Evolutionary conservation across 1,140 invertebrate genomes (phyloP).

Genomic region (Papilio glaucus): DNA sequence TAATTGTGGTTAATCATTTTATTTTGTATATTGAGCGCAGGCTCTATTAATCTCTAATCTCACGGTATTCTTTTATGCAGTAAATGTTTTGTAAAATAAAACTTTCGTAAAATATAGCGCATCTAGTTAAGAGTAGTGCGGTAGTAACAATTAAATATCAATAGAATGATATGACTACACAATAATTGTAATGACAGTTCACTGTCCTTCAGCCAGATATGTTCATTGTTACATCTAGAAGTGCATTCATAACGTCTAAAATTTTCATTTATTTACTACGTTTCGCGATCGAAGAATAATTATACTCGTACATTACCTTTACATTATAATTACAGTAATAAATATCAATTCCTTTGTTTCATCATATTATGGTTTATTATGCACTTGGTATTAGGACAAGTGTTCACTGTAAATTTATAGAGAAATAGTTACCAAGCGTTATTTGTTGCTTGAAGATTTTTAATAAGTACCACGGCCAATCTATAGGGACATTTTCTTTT

Average conservation of each 20-base stretch:
- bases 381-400: not conserved
- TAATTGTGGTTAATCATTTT: not conserved
- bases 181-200: slow-evolving; percentile 29
- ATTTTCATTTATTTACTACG: slow-evolving; percentile 15
- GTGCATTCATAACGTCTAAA: slow-evolving; percentile 20
- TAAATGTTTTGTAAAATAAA: slow-evolving; percentile 20
- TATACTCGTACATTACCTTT: slow-evolving; percentile 8
- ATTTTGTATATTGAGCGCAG: not conserved
- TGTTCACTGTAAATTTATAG: slow-evolving; percentile 2
- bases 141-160: slow-evolving; percentile 26
- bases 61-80: slow-evolving; percentile 10
- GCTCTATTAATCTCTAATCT: slow-evolving; percentile 18
- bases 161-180: slow-evolving; percentile 33
- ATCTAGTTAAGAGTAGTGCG: not conserved
- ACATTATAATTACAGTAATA: slow-evolving; percentile 32
- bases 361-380: slow-evolving; percentile 28
- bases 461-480: slow-evolving; percentile 32
- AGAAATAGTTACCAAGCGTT: slow-evolving; percentile 26
- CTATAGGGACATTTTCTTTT: not conserved
- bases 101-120: slow-evolving; percentile 17
- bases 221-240: slow-evolving; percentile 29
- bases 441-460: not conserved
- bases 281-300: slow-evolving; percentile 22
- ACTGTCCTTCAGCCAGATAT: slow-evolving; percentile 24
- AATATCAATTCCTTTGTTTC: slow-evolving; percentile 37